phyloP scores from a whole-genome alignment of 2,113 vertebrate genomes.

The Eurystomus gularis region DNA sequence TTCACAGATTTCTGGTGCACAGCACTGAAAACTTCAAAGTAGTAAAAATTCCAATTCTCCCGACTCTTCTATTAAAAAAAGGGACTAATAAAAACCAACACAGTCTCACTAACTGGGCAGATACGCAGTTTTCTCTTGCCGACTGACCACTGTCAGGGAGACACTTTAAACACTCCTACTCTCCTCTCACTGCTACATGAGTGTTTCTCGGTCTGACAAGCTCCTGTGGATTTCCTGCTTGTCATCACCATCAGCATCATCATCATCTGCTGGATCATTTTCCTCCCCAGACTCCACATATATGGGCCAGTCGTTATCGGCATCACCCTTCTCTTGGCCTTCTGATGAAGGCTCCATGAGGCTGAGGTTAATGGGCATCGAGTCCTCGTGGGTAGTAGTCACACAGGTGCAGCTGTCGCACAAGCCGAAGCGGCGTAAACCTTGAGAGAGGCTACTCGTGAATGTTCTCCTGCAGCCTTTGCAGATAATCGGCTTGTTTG shows the following conservation, averaged over 20 bases:
- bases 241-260: constrained; percentile 79
- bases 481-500: constrained; percentile 91
- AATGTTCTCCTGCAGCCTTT: constrained; percentile 93
- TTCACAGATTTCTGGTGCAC: constrained; percentile 24
- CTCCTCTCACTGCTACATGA: constrained; percentile 65
- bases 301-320: constrained; percentile 88
- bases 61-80: background rate
- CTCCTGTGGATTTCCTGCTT: constrained; percentile 76
- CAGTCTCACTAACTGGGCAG: background rate
- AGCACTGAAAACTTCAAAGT: constrained; percentile 30
- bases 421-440: constrained; percentile 88
- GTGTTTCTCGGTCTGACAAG: constrained; percentile 66
- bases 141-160: background rate
- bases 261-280: constrained; percentile 72
- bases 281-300: constrained; percentile 94
- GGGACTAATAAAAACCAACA: background rate
- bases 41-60: background rate
- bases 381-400: constrained; percentile 84
- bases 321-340: constrained; percentile 79
- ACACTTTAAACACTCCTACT: background rate
- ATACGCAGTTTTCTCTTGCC: background rate
- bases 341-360: constrained; percentile 77
- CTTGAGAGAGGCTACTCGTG: constrained; percentile 84
- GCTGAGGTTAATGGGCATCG: constrained; percentile 79
- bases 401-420: constrained; percentile 95